Evolutionary conservation across 2,888 invertebrate genomes (phyloP), one percentile per base, ranked within the genome.

Genomic region (Malachius bipustulatus): DNA sequence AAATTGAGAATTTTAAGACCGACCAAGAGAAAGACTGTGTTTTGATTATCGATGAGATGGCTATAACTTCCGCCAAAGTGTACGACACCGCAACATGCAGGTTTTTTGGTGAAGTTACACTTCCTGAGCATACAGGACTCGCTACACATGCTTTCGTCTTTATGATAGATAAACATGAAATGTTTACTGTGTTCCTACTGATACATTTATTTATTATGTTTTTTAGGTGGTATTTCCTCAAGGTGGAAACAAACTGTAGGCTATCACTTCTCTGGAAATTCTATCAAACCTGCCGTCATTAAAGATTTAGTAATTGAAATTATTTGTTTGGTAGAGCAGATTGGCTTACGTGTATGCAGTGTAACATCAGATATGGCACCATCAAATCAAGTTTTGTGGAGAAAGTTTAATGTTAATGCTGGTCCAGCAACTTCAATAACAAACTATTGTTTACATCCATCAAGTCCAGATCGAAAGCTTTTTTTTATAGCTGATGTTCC

Each of bases 351-450:
- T 28, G 29, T 28, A 28, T 28, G 29, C 29, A 19, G 24, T 30
- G n/a, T n/a, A n/a, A n/a, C n/a, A n/a, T n/a, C n/a, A n/a, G 47
- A 50, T 38, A 49, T 48, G 50, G 45, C 43, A 12, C 16, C 41
- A 14, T 11, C 38, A 3, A 49, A 49, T 37, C 33, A 37, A 37
- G 39, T 41, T n/a, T 39, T 48, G 36, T 46, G 48, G 47, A 43
- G 26, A 35, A 11, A 8, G 11, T 43, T 34, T 11, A 33, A 32
- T 13, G 41, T 47, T n/a, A n/a, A n/a, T n/a, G n/a, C n/a, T n/a
- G n/a, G n/a, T n/a, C n/a, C 28, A 12, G n/a, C 26, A 28, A n/a
- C 28, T 11, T 15, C 13, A 16, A 38, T 35, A 15, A 24, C 4
- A 27, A 38, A 39, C 34, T 36, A n/a, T 19, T 35, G 32, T 36